phyloP scores from a whole-genome alignment of 2,797 vertebrate species.

The Xenopus petersii region DNA sequence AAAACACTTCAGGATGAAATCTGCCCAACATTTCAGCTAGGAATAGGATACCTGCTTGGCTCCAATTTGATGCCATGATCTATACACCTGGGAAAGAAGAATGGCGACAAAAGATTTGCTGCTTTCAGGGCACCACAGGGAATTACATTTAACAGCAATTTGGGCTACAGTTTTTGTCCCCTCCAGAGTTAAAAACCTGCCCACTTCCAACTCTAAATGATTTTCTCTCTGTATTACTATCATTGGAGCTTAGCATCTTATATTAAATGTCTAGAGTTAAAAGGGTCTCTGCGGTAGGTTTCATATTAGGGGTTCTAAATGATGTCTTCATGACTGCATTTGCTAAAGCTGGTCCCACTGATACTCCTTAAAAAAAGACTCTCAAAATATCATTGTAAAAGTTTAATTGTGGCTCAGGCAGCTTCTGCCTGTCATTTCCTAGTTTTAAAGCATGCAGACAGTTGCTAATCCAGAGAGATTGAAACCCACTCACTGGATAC shows the following conservation, averaged over 20 bases:
- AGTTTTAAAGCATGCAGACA: too few relatives aligned
- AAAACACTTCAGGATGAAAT: slow-evolving; percentile 46
- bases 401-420: too few relatives aligned
- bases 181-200: slow-evolving; percentile 29
- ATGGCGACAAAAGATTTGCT: slow-evolving; percentile 35
- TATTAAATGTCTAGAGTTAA: not conserved
- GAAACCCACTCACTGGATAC: too few relatives aligned
- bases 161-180: slow-evolving; percentile 24
- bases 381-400: too few relatives aligned
- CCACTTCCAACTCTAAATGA: slow-evolving; percentile 19
- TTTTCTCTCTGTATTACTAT: slow-evolving; percentile 17
- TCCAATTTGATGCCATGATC: slow-evolving; percentile 46
- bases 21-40: slow-evolving; percentile 37
- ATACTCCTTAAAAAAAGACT: too few relatives aligned
- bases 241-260: not conserved
- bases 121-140: slow-evolving; percentile 41
- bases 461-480: too few relatives aligned
- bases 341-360: too few relatives aligned
- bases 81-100: slow-evolving; percentile 44
- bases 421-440: too few relatives aligned
- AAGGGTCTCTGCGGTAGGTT: too few relatives aligned
- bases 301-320: too few relatives aligned
- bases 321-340: too few relatives aligned
- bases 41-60: slow-evolving; percentile 43
- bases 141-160: slow-evolving; percentile 42